These are phyloP conservation scores for Lepidotrigona ventralis DNA, from an alignment of 1,140 invertebrate species.

Conservation along the genomic window DNA sequence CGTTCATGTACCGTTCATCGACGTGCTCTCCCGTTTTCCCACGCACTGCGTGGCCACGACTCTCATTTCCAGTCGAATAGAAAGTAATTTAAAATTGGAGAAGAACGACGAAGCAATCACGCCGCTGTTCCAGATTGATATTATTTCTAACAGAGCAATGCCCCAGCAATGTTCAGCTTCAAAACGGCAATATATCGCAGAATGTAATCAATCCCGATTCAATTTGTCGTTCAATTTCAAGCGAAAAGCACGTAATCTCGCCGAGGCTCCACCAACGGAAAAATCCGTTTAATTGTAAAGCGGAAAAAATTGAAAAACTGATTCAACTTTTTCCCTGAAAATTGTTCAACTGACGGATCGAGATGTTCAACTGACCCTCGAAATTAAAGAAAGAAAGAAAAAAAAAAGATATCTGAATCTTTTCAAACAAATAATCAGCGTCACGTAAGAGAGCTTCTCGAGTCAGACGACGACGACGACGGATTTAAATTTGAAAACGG, in stretches of 20 bases:
- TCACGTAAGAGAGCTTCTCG: background rate
- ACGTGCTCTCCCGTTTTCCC: too few species aligned
- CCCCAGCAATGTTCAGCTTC: background rate
- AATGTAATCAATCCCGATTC: background rate
- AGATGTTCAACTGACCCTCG: rapidly evolving
- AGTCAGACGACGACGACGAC: background rate
- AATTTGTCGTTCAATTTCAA: background rate
- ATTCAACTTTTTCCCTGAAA: background rate
- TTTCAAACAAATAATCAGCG: background rate
- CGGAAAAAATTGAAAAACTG: background rate
- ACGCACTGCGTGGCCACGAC: too few species aligned
- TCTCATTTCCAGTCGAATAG: too few species aligned
- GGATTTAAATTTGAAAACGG: slow-evolving; percentile 38
- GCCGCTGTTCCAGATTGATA: background rate
- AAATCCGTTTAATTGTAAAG: background rate
- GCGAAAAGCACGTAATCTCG: background rate
- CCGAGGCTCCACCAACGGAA: background rate
- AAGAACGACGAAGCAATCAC: too few species aligned
- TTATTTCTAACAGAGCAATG: background rate
- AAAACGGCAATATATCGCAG: background rate
- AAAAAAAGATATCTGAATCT: background rate
- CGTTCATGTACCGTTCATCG: too few species aligned
- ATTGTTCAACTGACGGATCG: background rate
- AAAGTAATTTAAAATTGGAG: too few species aligned
- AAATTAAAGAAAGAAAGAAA: background rate